Conservation (phyloP, 2,888 invertebrate genomes). For the Netelia inedita region DNA sequence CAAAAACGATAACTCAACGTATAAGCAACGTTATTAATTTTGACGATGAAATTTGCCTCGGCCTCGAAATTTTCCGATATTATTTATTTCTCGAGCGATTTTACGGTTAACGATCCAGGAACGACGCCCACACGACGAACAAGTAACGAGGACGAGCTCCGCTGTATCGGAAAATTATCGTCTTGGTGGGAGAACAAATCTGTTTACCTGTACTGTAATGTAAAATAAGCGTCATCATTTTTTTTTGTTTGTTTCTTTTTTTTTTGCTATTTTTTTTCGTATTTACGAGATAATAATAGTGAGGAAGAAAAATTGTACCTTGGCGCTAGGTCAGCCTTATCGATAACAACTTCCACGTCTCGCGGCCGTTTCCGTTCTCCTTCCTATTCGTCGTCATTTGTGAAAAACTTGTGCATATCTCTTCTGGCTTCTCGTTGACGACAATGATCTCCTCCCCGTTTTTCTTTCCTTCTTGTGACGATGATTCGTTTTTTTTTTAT, state of each 20-base stretch:
- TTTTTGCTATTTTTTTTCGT: background rate
- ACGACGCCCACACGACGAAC: too few species aligned
- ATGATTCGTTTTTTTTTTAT: background rate
- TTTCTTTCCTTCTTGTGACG: constrained; percentile 5
- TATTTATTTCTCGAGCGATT: background rate
- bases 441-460: background rate
- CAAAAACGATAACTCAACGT: background rate
- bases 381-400: constrained; percentile 68
- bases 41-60: background rate
- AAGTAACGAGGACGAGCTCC: too few species aligned
- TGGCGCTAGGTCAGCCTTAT: constrained; percentile 71
- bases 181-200: background rate
- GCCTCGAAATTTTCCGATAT: background rate
- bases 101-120: too few species aligned
- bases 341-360: constrained; percentile 69
- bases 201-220: background rate
- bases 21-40: background rate
- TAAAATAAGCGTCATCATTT: too few species aligned
- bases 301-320: constrained; percentile 61
- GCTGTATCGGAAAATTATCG: background rate
- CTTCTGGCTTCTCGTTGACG: constrained; percentile 1
- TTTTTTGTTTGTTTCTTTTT: too few species aligned
- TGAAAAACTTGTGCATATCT: constrained; percentile 62
- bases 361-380: constrained; percentile 58
- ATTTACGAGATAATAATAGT: constrained; percentile 33